Evolutionary conservation across 2,888 invertebrate species (phyloP).

Genomic region (Caenorhabditis sinica): DNA sequence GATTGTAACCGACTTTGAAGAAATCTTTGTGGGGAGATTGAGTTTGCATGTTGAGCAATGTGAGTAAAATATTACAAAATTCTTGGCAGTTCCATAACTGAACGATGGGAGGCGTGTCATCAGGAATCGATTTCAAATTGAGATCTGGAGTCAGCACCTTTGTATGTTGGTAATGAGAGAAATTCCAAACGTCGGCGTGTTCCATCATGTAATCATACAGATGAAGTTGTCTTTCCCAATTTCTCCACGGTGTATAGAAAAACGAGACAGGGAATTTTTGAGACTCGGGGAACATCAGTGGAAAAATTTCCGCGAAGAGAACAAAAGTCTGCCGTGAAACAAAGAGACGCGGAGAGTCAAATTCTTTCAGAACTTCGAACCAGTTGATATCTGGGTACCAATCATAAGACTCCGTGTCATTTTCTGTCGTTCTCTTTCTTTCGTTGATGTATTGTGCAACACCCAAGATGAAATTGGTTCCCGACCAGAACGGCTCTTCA

Average conservation of each 20-base stretch:
- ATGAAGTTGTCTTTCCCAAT: constrained; percentile 87
- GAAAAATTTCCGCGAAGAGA: constrained; percentile 90
- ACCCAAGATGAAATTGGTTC: constrained; percentile 15
- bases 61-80: constrained; percentile 92
- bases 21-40: constrained; percentile 88
- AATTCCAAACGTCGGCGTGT: constrained; percentile 94
- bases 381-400: constrained; percentile 87
- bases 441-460: constrained; percentile 9
- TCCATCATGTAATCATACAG: constrained; percentile 92
- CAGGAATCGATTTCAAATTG: constrained; percentile 91
- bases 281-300: constrained; percentile 86
- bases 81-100: constrained; percentile 89
- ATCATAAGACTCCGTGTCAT: constrained; percentile 2
- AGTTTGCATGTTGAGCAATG: constrained; percentile 91
- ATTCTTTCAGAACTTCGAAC: constrained; percentile 93
- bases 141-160: constrained; percentile 92
- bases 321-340: constrained; percentile 86
- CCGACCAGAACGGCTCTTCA: background rate
- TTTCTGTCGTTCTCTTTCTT: background rate
- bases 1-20: constrained; percentile 50
- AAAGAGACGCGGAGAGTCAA: constrained; percentile 87
- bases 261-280: constrained; percentile 89
- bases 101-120: constrained; percentile 86
- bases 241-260: constrained; percentile 95
- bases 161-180: constrained; percentile 93